A percentile compares a stretch with the other conserved stretches of the same genome.
Evolutionary conservation across 2,113 vertebrate species (phyloP).

Genomic region (Neodon shergylaensis): DNA sequence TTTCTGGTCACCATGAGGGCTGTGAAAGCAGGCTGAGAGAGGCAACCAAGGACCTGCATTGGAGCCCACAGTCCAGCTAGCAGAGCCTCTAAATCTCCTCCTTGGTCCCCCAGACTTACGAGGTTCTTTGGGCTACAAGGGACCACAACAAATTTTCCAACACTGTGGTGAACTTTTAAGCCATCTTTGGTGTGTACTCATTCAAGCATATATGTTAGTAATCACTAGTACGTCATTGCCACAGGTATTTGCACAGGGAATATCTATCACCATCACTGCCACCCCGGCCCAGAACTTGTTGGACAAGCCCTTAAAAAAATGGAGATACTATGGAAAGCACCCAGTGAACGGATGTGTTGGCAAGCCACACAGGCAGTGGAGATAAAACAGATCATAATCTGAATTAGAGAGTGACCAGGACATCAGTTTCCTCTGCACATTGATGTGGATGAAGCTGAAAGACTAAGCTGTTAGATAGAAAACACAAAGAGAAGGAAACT

Average conservation of each 20-base stretch:
- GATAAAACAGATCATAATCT: not conserved
- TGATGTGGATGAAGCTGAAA: not conserved
- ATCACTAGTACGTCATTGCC: not conserved
- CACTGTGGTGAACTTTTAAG: not conserved
- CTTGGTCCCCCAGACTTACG: not conserved
- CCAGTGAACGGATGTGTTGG: not conserved
- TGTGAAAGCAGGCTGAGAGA: not conserved
- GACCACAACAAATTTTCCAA: not conserved
- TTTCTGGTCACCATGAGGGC: not conserved
- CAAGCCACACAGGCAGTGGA: not conserved
- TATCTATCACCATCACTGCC: not conserved
- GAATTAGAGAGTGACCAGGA: not conserved
- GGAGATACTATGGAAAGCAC: not conserved
- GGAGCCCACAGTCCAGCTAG: not conserved
- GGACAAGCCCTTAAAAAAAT: not conserved
- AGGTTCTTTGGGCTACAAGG: not conserved
- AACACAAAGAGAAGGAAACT: not conserved
- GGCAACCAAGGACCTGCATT: not conserved
- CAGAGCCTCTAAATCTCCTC: not conserved
- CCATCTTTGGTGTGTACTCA: not conserved
- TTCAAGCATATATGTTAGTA: not conserved
- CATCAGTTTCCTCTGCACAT: not conserved
- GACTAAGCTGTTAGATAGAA: not conserved
- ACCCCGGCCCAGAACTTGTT: not conserved
- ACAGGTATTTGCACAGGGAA: not conserved